Conservation (phyloP, 1,140 invertebrate genomes). For the Rhysida immarginata region DNA sequence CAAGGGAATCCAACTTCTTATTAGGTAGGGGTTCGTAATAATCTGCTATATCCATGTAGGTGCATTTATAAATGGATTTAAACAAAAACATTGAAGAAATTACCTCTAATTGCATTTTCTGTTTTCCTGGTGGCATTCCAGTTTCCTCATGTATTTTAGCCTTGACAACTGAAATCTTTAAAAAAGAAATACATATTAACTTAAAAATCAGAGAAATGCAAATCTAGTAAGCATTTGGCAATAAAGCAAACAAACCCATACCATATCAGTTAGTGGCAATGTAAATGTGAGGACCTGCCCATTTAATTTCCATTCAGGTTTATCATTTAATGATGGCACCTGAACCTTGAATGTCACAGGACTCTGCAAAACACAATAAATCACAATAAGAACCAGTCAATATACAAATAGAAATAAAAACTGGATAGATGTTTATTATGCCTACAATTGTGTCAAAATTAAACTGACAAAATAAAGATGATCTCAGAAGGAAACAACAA, state of each 20-base stretch:
- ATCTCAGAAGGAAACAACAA: no score
- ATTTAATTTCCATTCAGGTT: conserved; percentile 90
- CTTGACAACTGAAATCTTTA: conserved; percentile 65
- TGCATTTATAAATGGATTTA: no score
- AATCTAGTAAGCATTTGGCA: not conserved
- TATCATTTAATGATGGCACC: conserved; percentile 65
- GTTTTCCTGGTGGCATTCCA: conserved; percentile 91
- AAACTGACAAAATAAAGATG: no score
- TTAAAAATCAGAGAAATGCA: not conserved
- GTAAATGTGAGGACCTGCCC: conserved; percentile 72
- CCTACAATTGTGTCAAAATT: no score
- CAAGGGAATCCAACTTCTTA: no score
- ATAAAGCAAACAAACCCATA: conserved; percentile 18
- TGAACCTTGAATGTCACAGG: conserved; percentile 60
- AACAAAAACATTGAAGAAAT: no score
- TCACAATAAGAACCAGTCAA: no score
- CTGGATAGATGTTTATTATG: no score
- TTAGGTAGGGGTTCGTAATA: no score
- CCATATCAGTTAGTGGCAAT: conserved; percentile 58
- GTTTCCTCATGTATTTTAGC: conserved; percentile 73
- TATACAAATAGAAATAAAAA: no score
- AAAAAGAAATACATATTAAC: no score
- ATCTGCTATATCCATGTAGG: no score
- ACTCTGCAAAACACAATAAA: conserved; percentile 30
- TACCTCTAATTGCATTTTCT: conserved; percentile 85